Evolutionary conservation across 37 sponge, comb jelly and placozoan genomes (phyloP), one percentile per base, ranked within the genome.

Genomic region (Bolinopsis microptera): DNA sequence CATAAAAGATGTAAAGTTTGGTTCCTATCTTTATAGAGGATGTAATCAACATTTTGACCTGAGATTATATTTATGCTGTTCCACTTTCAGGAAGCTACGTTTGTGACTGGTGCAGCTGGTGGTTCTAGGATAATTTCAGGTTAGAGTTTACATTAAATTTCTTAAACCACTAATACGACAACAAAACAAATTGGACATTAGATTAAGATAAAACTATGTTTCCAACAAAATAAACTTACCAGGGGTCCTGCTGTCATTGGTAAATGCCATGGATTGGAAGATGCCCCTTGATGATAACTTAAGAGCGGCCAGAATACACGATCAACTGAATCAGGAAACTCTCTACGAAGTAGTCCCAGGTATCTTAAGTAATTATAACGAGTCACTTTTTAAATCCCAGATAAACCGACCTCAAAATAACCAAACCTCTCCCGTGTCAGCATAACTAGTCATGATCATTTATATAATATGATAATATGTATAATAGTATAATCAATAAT

Each of bases 101-200:
- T 72, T 72, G 75, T 72, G 18, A 72, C 75, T n/a, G 75, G 75
- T 24, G 75, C 75, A 72, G 75, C 75, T 24, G 75, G 75, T n/a
- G 75, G 75, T 72, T 30, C 31, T 28, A n/a, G 75, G 18, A 72
- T 72, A n/a, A 72, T 72, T 5, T 30, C 75, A 5, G 75, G 75
- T 72, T 3, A n/a, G 75, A 13, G 68, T 21, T 48, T 13, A 48
- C 61, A 48, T 72, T n/a, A 30, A 21, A n/a, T 8, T 8, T 8
- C 31, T 72, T 72, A n/a, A 28, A 28, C 3, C 75, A 8, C 26
- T 23, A 30, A n/a, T n/a, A 30, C 75, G n/a, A 72, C 75, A 28
- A 72, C 5, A 30, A 23, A 28, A 72, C 5, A 30, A 23, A 72
- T 30, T 72, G 2, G 75, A 21, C 31, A 72, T 67, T 21, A 28